Conservation (phyloP, 2,888 invertebrate genomes). For the Pseudoips prasinana region DNA sequence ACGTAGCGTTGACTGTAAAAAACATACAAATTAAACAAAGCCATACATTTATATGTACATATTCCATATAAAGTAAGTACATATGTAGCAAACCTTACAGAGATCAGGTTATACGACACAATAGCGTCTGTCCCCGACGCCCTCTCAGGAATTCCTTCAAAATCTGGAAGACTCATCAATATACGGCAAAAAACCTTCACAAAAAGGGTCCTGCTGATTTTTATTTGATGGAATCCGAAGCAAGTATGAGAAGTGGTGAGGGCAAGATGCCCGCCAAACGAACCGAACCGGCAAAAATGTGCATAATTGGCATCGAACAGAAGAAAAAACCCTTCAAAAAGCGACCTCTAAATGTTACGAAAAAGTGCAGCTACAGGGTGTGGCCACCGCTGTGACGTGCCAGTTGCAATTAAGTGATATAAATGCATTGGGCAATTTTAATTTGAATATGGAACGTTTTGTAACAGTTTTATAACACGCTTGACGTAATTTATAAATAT, state of each 20-base stretch:
- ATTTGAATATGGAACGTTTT: neutral
- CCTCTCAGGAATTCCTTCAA: constrained; percentile 67
- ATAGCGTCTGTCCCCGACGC: constrained; percentile 46
- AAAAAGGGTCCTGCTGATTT: constrained; percentile 70
- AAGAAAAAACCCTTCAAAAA: constrained; percentile 77
- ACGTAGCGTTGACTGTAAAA: too few relatives aligned
- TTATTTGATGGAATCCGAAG: constrained; percentile 78
- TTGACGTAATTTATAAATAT: too few relatives aligned
- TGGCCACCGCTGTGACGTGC: constrained; percentile 1
- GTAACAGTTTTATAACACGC: too few relatives aligned
- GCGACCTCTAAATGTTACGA: constrained; percentile 76
- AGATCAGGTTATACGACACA: constrained; percentile 42
- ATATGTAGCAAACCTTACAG: constrained; percentile 20
- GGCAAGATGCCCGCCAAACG: constrained; percentile 61
- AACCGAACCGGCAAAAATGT: constrained; percentile 77
- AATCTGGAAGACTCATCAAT: constrained; percentile 70
- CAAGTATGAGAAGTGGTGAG: constrained; percentile 58
- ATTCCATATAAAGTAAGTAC: too few relatives aligned
- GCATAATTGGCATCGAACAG: constrained; percentile 74
- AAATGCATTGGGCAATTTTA: neutral
- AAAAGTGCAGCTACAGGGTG: constrained; percentile 77
- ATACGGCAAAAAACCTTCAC: constrained; percentile 68
- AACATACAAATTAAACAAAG: too few relatives aligned
- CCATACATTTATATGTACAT: too few relatives aligned
- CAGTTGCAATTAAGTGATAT: too few relatives aligned